Percentiles rank a stretch among this genome's conserved stretches.
Conservation (phyloP, 2,888 invertebrate species). For the Eutolmus rufibarbis region DNA sequence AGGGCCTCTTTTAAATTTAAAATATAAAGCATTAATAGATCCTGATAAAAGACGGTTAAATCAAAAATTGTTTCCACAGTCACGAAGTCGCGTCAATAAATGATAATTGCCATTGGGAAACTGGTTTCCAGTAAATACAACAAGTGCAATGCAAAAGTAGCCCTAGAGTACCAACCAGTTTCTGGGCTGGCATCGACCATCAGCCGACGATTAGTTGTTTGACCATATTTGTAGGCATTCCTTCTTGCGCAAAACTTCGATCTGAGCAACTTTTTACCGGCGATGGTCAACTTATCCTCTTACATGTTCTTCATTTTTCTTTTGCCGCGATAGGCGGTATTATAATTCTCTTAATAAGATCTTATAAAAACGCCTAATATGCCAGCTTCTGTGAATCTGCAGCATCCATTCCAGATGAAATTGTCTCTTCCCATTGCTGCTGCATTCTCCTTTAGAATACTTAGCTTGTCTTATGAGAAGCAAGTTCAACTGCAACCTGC, state of each 20-base stretch:
- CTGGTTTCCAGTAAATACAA: conserved; percentile 33
- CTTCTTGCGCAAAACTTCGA: conserved; percentile 14
- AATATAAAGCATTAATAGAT: not conserved
- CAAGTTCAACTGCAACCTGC: not conserved
- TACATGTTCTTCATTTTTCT: not conserved
- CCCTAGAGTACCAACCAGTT: conserved; percentile 32
- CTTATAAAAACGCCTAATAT: conserved; percentile 2
- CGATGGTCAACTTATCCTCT: conserved; percentile 8
- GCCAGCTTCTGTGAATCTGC: conserved; percentile 9
- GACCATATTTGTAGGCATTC: conserved; percentile 41
- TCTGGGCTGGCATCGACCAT: conserved; percentile 21
- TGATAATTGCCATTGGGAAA: conserved; percentile 33
- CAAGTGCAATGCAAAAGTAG: conserved; percentile 39
- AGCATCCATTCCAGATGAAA: not conserved
- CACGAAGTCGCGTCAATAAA: conserved; percentile 39
- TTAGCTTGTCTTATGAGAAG: not conserved
- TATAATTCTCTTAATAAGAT: conserved; percentile 5
- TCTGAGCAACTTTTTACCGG: conserved; percentile 32
- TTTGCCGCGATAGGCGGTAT: conserved; percentile 22
- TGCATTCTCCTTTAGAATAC: not conserved
- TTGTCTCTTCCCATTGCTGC: not conserved
- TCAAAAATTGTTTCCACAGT: conserved; percentile 17
- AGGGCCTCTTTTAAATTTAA: not conserved
- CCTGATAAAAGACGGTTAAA: not conserved
- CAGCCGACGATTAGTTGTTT: conserved; percentile 38